phyloP scores from a whole-genome alignment of 2,113 vertebrate genomes.

The Prietella phreatophila region DNA sequence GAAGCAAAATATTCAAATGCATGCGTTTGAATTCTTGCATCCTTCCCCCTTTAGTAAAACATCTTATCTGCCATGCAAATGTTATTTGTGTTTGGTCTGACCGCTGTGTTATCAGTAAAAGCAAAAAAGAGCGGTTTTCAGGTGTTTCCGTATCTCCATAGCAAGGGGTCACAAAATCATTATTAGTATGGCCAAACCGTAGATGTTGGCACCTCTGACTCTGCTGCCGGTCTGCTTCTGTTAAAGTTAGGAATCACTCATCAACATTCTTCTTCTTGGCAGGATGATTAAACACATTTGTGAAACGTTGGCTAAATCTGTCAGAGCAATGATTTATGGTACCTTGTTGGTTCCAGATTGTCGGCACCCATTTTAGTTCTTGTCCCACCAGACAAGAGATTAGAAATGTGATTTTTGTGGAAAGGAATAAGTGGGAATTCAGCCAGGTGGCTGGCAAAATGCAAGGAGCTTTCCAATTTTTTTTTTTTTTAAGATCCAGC shows the following conservation, averaged over 20 bases:
- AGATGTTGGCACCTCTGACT: background rate
- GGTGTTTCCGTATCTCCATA: background rate
- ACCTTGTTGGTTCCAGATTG: slow-evolving; percentile 9
- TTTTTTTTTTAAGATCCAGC: background rate
- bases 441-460: slow-evolving; percentile 16
- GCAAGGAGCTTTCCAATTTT: background rate
- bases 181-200: background rate
- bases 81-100: background rate
- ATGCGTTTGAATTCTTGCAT: background rate
- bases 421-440: background rate
- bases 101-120: background rate
- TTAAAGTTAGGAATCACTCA: background rate
- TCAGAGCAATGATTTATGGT: slow-evolving; percentile 1
- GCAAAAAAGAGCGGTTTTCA: background rate
- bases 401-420: slow-evolving; percentile 4
- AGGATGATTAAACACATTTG: slow-evolving; percentile 4
- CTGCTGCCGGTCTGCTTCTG: background rate
- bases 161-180: background rate
- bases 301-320: background rate
- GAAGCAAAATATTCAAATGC: background rate
- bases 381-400: slow-evolving; percentile 10
- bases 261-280: slow-evolving; percentile 11
- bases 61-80: background rate
- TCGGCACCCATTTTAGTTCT: background rate
- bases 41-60: background rate